Percentiles rank a stretch among this genome's conserved stretches.
Evolutionary conservation across 2,888 invertebrate species (phyloP).

Genomic region (Osedax fenrisi): DNA sequence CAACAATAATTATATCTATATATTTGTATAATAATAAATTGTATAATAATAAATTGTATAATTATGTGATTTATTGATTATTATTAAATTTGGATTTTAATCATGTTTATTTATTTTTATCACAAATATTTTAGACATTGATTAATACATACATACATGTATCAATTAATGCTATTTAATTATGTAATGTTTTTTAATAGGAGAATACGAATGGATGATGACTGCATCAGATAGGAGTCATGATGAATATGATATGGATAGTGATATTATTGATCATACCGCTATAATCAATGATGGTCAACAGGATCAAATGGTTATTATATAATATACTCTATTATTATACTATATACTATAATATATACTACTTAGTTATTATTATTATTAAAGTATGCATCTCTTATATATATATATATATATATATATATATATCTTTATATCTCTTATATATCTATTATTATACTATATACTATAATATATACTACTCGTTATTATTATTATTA

Average conservation of each 20-base stretch:
- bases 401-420: no score
- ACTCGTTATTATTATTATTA: neutral
- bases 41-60: no score
- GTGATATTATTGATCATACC: neutral
- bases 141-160: no score
- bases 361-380: neutral
- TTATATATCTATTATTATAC: neutral
- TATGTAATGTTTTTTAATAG: neutral
- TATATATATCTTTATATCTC: neutral
- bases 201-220: neutral
- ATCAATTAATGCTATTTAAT: no score
- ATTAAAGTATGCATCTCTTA: no score
- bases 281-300: neutral
- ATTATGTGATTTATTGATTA: no score
- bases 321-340: neutral
- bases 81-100: no score
- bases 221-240: neutral
- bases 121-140: no score
- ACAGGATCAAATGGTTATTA: neutral
- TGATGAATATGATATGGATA: neutral
- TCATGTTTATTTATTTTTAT: no score
- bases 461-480: neutral
- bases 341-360: neutral
- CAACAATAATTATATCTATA: no score
- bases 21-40: no score